These are phyloP conservation scores for Microctenopoma stevenorrisi DNA, from an alignment of 2,797 vertebrate species.

Conservation along the genomic window DNA sequence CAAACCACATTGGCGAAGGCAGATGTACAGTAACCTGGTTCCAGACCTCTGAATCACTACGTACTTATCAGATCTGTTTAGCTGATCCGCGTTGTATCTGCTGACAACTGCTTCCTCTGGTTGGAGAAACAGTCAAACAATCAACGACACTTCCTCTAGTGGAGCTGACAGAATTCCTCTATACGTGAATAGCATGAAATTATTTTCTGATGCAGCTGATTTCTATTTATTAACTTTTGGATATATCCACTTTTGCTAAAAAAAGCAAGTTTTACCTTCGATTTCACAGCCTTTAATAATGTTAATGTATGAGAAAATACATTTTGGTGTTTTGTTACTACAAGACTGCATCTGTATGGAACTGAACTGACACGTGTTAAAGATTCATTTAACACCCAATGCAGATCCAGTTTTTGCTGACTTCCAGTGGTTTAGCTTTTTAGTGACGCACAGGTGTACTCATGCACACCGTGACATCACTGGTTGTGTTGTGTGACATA, in stretches of 20 bases:
- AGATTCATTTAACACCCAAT: background rate
- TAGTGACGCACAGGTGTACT: background rate
- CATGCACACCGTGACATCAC: background rate
- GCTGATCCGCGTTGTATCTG: background rate
- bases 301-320: no score
- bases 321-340: background rate
- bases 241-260: no score
- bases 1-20: background rate
- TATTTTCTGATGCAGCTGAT: no score
- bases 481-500: background rate
- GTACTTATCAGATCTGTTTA: constrained; percentile 3
- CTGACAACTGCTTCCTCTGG: constrained; percentile 4
- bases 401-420: background rate
- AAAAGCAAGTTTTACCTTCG: background rate
- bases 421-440: background rate
- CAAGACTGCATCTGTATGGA: background rate
- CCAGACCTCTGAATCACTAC: background rate
- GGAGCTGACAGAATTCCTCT: background rate
- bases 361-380: background rate
- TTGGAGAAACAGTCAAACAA: constrained; percentile 11
- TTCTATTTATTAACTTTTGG: no score
- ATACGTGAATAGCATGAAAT: background rate
- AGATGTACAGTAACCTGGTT: background rate
- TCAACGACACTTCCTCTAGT: background rate
- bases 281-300: background rate